These are phyloP conservation scores for Stegodyphus dumicola DNA, from an alignment of 1,140 invertebrate species.

Conservation along the genomic window DNA sequence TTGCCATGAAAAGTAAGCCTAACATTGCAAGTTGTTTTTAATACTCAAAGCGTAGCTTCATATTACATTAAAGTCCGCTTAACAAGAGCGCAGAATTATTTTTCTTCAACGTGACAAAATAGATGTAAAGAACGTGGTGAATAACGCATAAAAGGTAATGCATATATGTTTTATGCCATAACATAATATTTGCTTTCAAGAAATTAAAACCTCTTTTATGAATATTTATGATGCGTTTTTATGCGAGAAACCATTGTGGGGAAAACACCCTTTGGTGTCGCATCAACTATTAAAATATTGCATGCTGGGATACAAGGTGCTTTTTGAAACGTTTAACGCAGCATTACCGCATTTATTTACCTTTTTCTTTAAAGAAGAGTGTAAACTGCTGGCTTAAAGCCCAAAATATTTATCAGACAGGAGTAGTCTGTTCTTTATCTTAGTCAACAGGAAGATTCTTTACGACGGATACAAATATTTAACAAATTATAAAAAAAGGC, in stretches of 20 bases:
- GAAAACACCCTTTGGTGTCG: not conserved
- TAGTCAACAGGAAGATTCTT: not conserved
- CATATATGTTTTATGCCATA: not conserved
- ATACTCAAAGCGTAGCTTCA: too few relatives aligned
- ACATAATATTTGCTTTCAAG: not conserved
- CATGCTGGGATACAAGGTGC: not conserved
- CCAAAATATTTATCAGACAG: not conserved
- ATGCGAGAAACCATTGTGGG: not conserved
- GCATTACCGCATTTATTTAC: not conserved
- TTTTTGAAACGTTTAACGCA: not conserved
- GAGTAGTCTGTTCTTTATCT: not conserved
- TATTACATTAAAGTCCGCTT: too few relatives aligned
- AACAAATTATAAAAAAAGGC: not conserved
- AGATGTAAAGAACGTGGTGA: not conserved
- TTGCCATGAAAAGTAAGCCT: too few relatives aligned
- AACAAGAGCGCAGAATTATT: not conserved
- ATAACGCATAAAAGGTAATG: not conserved
- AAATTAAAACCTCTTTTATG: conserved; percentile 3
- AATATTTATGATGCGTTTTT: not conserved
- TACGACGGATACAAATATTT: not conserved
- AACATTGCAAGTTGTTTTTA: too few relatives aligned
- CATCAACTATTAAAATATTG: not conserved
- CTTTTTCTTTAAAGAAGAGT: not conserved
- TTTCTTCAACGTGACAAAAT: not conserved
- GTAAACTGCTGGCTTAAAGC: not conserved